phyloP scores from a whole-genome alignment of 2,113 vertebrate species.

The Toxostoma redivivum region DNA sequence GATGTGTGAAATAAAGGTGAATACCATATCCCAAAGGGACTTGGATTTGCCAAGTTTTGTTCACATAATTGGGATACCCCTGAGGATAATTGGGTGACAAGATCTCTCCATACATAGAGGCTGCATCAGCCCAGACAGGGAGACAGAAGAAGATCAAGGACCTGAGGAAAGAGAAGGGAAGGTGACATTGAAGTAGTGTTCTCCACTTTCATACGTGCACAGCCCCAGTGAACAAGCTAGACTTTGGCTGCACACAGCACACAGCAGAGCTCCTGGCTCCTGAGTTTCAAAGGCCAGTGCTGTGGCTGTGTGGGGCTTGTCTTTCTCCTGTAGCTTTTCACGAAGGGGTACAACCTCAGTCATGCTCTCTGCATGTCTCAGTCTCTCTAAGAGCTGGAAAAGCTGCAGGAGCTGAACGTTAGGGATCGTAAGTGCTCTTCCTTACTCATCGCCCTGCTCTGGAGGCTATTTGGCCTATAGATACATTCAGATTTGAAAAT shows the following conservation, averaged over 20 bases:
- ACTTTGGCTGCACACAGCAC: not conserved
- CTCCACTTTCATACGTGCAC: rapidly evolving
- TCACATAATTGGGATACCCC: slow-evolving; percentile 77
- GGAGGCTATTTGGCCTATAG: not conserved
- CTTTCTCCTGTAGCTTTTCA: not conserved
- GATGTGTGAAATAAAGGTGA: slow-evolving; percentile 81
- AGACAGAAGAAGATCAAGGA: slow-evolving; percentile 53
- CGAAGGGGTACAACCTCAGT: not conserved
- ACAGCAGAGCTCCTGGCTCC: not conserved
- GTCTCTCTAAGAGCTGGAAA: not conserved
- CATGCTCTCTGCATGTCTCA: not conserved
- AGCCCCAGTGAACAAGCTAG: not conserved
- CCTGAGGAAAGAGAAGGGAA: slow-evolving; percentile 42
- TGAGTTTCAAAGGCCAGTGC: not conserved
- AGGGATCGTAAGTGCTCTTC: not conserved
- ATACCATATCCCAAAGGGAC: slow-evolving; percentile 82
- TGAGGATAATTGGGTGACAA: slow-evolving; percentile 88
- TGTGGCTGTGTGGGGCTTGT: not conserved
- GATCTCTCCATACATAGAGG: slow-evolving; percentile 82
- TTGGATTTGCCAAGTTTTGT: slow-evolving; percentile 79
- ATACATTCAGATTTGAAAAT: not conserved
- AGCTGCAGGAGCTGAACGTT: not conserved
- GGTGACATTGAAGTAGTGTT: not conserved
- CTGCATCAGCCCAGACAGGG: slow-evolving; percentile 23
- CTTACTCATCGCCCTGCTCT: not conserved